Evolutionary conservation across 1,140 invertebrate genomes (phyloP).

Genomic region (Aphelinus atriplicis): DNA sequence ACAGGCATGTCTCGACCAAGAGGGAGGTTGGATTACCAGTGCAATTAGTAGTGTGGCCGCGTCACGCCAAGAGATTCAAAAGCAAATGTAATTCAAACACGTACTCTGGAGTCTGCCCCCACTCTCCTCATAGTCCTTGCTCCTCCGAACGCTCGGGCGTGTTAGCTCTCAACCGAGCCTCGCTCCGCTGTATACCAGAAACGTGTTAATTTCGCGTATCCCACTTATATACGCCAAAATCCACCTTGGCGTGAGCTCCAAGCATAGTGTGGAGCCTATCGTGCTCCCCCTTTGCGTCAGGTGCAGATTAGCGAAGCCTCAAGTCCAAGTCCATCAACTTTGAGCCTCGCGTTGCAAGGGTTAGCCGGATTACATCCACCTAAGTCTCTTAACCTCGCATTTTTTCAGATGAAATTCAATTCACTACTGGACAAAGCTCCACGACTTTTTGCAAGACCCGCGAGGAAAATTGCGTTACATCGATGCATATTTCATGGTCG

Average conservation of each 20-base stretch:
- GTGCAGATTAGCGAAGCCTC: not conserved
- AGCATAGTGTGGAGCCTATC: not conserved
- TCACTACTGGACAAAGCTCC: no score
- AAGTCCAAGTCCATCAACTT: not conserved
- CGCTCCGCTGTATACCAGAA: not conserved
- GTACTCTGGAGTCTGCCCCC: not conserved
- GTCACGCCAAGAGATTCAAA: not conserved
- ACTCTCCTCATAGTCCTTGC: no score
- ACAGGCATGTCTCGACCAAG: no score
- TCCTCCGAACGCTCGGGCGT: not conserved
- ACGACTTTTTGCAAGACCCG: no score
- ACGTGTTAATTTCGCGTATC: conserved; percentile 16
- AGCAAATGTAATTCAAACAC: conserved; percentile 27
- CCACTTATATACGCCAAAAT: conserved; percentile 11
- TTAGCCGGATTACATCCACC: no score
- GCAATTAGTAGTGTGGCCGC: not conserved
- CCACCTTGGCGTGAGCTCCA: not conserved
- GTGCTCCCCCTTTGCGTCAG: not conserved
- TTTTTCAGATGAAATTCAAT: no score
- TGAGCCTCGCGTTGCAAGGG: not conserved
- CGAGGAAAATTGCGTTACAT: no score
- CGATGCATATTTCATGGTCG: no score
- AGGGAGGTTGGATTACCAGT: not conserved
- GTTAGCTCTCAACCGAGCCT: conserved; percentile 7
- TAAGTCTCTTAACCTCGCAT: no score